Evolutionary conservation across 2,797 vertebrate species (phyloP).

Genomic region (Cirrhinus mrigala): DNA sequence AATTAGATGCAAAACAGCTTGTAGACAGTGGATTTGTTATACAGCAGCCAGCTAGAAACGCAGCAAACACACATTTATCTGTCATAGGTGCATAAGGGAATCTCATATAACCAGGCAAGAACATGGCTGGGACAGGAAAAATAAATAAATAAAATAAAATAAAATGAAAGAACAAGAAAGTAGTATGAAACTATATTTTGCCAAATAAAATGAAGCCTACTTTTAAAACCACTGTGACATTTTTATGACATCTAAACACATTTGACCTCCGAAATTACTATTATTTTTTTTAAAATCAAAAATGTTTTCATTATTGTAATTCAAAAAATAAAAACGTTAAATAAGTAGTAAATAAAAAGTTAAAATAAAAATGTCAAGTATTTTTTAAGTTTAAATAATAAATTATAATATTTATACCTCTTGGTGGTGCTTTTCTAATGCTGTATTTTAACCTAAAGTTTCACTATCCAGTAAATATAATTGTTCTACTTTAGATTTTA

Average conservation of each 20-base stretch:
- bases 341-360: no score
- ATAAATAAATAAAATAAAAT: neutral
- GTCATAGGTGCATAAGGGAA: neutral
- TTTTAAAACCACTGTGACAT: neutral
- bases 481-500: neutral
- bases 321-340: neutral
- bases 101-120: neutral
- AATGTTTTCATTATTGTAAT: neutral
- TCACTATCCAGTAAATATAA: neutral
- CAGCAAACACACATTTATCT: neutral
- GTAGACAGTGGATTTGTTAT: neutral
- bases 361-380: neutral
- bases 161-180: neutral
- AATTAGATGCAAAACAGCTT: constrained; percentile 42
- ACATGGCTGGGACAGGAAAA: no score
- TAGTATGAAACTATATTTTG: neutral
- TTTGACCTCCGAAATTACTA: neutral
- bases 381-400: neutral
- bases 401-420: neutral
- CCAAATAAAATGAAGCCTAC: neutral
- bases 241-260: neutral
- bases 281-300: no score
- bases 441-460: neutral
- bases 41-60: neutral
- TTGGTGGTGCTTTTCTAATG: neutral